A percentile compares a stretch with the other conserved stretches of the same genome.
Conservation (phyloP, 2,797 vertebrate species). For the Sebastes minor region DNA sequence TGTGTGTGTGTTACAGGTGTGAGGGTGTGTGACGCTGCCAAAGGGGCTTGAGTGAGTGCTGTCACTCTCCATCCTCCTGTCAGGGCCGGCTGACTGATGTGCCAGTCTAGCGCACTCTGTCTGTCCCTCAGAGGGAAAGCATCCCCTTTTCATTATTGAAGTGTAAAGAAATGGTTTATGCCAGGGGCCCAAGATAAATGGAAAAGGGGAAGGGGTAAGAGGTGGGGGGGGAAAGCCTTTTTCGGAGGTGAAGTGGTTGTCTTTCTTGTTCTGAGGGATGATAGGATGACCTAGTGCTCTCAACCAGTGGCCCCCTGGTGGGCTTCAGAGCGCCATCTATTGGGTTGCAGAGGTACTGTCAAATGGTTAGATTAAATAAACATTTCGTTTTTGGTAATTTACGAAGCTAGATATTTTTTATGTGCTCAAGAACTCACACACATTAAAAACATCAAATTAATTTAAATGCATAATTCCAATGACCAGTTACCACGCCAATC, state of each 20-base stretch:
- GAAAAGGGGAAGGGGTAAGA: constrained; percentile 33
- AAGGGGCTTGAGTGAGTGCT: constrained; percentile 55
- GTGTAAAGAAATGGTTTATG: constrained; percentile 65
- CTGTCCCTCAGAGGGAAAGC: constrained; percentile 56
- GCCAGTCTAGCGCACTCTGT: constrained; percentile 43
- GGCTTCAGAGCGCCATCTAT: not conserved
- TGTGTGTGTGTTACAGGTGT: constrained; percentile 64
- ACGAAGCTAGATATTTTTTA: not conserved
- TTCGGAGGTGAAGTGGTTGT: constrained; percentile 46
- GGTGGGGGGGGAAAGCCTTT: constrained; percentile 36
- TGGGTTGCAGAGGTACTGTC: not conserved
- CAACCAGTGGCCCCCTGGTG: not conserved
- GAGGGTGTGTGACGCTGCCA: constrained; percentile 35
- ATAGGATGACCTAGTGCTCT: constrained; percentile 12
- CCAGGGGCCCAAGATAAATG: constrained; percentile 60
- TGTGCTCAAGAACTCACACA: not conserved
- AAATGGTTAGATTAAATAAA: not conserved
- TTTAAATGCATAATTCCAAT: not conserved
- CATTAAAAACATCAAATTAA: not conserved
- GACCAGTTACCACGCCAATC: not conserved
- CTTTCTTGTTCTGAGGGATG: constrained; percentile 48
- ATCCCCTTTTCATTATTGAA: constrained; percentile 58
- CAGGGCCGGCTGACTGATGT: constrained; percentile 50
- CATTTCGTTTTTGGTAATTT: not conserved
- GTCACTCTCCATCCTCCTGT: constrained; percentile 62